phyloP scores from a whole-genome alignment of 2,113 vertebrate species.

The Miniopterus natalensis region DNA sequence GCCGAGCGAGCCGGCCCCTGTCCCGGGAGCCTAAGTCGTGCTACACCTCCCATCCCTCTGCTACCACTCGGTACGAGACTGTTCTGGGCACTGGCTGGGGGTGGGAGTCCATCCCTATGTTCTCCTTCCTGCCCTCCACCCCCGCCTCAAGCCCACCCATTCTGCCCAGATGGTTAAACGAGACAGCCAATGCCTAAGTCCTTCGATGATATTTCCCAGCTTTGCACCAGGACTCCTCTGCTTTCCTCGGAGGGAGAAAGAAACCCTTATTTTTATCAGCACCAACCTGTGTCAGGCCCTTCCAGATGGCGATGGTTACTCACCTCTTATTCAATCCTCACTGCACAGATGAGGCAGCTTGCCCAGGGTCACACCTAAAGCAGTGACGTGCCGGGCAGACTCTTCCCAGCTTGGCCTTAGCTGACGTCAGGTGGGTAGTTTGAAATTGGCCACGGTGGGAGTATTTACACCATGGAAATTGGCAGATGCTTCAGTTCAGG shows the following conservation, averaged over 20 bases:
- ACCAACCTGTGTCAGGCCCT: background rate
- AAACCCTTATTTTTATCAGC: background rate
- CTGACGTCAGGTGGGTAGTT: background rate
- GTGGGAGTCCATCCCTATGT: background rate
- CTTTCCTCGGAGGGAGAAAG: background rate
- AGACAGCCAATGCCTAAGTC: background rate
- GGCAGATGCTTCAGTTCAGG: background rate
- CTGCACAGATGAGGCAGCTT: background rate
- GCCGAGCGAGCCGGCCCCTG: background rate
- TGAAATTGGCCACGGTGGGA: background rate
- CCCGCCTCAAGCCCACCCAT: no score
- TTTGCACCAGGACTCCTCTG: background rate
- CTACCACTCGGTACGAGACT: rapidly evolving
- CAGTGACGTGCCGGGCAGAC: background rate
- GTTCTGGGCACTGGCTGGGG: background rate
- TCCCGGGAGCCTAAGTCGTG: background rate
- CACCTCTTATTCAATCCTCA: background rate
- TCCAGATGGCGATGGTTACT: no score
- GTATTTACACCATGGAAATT: background rate
- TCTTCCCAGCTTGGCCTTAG: background rate
- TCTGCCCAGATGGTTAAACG: background rate
- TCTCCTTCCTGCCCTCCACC: background rate
- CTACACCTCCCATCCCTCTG: background rate
- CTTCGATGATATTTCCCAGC: background rate
- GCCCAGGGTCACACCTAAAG: background rate